phyloP scores from a whole-genome alignment of 2,113 vertebrate genomes.

The Antechinus stuartii region DNA sequence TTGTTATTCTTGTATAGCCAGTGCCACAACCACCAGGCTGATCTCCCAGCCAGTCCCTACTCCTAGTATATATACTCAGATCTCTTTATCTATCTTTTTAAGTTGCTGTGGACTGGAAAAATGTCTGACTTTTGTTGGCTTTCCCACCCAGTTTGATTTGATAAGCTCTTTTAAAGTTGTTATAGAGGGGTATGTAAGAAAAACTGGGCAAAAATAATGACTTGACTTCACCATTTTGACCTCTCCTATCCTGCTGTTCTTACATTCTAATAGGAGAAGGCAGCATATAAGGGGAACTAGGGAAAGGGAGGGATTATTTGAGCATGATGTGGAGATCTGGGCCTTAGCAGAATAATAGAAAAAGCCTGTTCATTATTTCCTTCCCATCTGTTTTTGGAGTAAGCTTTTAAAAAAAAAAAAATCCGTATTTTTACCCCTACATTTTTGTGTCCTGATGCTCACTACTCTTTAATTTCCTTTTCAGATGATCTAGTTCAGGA shows the following conservation, averaged over 20 bases:
- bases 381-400: conserved; percentile 10
- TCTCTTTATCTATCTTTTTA: not conserved
- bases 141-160: not conserved
- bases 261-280: not conserved
- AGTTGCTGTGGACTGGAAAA: not conserved
- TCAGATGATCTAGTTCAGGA: conserved; percentile 74
- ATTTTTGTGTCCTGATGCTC: conserved; percentile 45
- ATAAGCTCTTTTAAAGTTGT: not conserved
- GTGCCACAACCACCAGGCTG: not conserved
- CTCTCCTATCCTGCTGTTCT: not conserved
- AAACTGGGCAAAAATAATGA: not conserved
- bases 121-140: not conserved
- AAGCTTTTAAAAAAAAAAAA: conserved; percentile 11
- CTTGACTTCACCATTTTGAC: not conserved
- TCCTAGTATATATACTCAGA: not conserved
- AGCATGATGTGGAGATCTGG: not conserved
- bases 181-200: not conserved
- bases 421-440: conserved; percentile 32
- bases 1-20: not conserved
- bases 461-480: conserved; percentile 67
- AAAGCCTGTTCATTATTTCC: not conserved
- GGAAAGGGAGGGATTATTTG: not conserved
- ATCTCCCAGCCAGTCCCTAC: not conserved
- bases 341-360: not conserved
- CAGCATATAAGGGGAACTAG: not conserved